These are phyloP conservation scores for Melanocharis versteri DNA, from an alignment of 2,113 vertebrate species.

Conservation along the genomic window DNA sequence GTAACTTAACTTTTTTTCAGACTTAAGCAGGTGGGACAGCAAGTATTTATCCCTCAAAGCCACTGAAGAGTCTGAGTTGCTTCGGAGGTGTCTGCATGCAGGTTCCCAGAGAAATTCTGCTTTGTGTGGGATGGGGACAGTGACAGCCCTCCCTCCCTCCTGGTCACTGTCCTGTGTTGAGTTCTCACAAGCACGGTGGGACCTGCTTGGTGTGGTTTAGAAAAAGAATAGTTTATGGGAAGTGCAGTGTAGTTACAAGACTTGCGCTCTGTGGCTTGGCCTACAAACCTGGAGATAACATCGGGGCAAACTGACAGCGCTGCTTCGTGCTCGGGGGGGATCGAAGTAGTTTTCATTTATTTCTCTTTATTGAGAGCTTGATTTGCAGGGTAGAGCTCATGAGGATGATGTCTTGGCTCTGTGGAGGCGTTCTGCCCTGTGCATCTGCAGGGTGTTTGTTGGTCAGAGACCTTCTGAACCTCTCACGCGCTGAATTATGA, in stretches of 20 bases:
- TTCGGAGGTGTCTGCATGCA: neutral
- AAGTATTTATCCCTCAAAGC: neutral
- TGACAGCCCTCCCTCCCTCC: neutral
- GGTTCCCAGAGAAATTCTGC: neutral
- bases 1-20: neutral
- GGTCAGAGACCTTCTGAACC: neutral
- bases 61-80: neutral
- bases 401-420: neutral
- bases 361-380: neutral
- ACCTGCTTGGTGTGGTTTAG: neutral
- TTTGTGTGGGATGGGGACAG: neutral
- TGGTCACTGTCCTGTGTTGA: accelerated
- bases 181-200: neutral
- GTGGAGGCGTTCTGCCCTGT: neutral
- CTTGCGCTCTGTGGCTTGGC: neutral
- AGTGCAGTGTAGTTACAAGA: neutral
- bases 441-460: neutral
- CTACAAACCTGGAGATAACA: neutral
- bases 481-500: neutral
- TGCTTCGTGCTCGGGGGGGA: neutral
- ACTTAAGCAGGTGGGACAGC: neutral
- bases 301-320: neutral
- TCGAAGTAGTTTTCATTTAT: neutral
- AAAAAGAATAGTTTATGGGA: neutral
- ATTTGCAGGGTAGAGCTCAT: neutral